Conservation (phyloP, 2,797 vertebrate species). For the Syndactyla subalaris region DNA sequence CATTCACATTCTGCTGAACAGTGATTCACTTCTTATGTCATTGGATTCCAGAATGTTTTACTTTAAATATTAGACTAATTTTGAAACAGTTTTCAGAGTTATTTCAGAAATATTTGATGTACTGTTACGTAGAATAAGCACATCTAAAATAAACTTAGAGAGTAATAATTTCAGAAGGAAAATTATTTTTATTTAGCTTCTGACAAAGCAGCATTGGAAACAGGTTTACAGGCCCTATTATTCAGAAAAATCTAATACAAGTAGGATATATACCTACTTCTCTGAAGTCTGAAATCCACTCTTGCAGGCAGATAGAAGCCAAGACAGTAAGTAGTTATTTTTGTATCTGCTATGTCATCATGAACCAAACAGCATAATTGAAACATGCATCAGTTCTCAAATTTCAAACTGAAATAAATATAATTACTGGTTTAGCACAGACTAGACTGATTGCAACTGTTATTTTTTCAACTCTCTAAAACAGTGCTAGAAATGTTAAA, state of each 20-base stretch:
- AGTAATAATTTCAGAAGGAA: not conserved
- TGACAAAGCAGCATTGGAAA: not conserved
- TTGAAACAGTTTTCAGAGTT: not conserved
- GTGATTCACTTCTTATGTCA: not conserved
- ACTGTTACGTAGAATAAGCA: not conserved
- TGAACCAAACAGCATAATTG: not conserved
- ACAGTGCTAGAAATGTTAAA: not conserved
- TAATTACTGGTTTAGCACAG: not conserved
- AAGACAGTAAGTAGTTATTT: not conserved
- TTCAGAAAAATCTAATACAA: not conserved
- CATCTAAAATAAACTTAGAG: not conserved
- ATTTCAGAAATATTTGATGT: not conserved
- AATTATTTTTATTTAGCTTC: not conserved
- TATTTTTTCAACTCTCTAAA: not conserved
- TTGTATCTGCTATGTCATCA: not conserved
- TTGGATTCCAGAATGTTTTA: not conserved
- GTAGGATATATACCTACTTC: not conserved
- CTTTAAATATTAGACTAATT: not conserved
- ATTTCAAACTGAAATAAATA: not conserved
- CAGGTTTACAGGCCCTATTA: not conserved
- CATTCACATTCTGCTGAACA: not conserved
- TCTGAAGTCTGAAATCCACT: not conserved
- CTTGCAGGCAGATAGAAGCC: not conserved
- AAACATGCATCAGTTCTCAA: fast-evolving
- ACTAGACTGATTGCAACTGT: not conserved